Conservation (phyloP, 1,140 invertebrate species). For the Arion vulgaris region DNA sequence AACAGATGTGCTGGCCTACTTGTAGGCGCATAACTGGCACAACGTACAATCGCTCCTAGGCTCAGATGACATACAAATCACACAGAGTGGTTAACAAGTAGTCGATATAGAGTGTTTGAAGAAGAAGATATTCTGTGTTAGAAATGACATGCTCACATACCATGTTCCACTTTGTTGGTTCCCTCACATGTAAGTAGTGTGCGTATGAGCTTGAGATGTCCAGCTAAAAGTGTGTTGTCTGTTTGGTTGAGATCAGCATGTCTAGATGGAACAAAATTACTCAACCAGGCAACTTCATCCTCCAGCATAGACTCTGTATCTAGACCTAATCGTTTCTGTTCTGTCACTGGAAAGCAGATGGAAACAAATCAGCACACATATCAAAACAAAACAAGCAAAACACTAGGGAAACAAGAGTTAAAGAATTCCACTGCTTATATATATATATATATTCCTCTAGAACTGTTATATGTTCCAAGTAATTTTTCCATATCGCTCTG, state of each 20-base stretch:
- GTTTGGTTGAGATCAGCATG: constrained; percentile 60
- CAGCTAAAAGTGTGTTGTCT: constrained; percentile 74
- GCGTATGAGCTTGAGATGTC: constrained; percentile 74
- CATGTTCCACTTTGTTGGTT: constrained; percentile 69
- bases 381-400: neutral
- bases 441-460: no score
- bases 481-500: no score
- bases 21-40: no score
- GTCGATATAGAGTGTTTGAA: no score
- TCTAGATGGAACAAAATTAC: constrained; percentile 73
- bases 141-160: constrained; percentile 48
- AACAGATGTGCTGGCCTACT: no score
- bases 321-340: constrained; percentile 71
- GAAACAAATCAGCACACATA: neutral
- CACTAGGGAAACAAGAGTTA: neutral
- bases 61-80: no score
- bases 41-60: no score
- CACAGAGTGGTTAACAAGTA: no score
- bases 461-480: no score
- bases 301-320: constrained; percentile 73
- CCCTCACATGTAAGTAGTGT: constrained; percentile 75
- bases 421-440: neutral
- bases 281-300: constrained; percentile 75
- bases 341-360: constrained; percentile 52
- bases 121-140: no score